phyloP scores from a whole-genome alignment of 2,113 vertebrate genomes.

The Lampris incognitus region DNA sequence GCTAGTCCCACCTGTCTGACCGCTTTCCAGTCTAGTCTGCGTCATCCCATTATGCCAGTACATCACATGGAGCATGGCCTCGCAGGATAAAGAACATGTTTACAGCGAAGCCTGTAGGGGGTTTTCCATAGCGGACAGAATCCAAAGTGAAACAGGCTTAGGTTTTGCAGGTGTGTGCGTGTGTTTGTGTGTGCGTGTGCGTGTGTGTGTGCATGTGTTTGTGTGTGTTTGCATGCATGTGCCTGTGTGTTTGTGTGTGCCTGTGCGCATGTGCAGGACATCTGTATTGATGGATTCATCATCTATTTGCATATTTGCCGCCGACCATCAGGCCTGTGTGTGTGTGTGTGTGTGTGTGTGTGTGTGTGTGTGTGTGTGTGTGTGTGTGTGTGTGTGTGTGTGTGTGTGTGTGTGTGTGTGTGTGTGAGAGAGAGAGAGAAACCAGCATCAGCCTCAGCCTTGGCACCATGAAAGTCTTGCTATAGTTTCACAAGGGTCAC shows the following conservation, averaged over 20 bases:
- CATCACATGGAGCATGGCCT: not conserved
- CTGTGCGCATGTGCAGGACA: not conserved
- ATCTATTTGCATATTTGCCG: not conserved
- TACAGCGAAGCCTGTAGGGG: not conserved
- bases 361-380: too few relatives aligned
- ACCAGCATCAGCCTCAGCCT: conserved; percentile 3
- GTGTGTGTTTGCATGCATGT: conserved; percentile 8
- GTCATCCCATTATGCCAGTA: not conserved
- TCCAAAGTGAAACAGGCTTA: conserved; percentile 1
- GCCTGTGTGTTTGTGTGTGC: too few relatives aligned
- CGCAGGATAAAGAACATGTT: conserved; percentile 9
- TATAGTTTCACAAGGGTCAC: conserved; percentile 5
- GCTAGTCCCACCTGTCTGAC: conserved; percentile 49
- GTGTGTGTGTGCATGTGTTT: conserved; percentile 2
- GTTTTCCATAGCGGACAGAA: conserved; percentile 21
- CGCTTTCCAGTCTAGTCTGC: not conserved
- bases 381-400: too few relatives aligned
- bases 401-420: too few relatives aligned
- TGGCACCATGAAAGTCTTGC: not conserved
- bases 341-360: too few relatives aligned
- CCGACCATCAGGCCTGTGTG: too few relatives aligned
- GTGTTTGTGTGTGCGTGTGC: conserved; percentile 15
- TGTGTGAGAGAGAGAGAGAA: too few relatives aligned
- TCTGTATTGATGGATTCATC: not conserved
- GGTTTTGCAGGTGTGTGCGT: not conserved